Percentiles rank a stretch among this genome's conserved stretches.
Conservation (phyloP, 2,797 vertebrate species). For the Nyctalus aviator region DNA sequence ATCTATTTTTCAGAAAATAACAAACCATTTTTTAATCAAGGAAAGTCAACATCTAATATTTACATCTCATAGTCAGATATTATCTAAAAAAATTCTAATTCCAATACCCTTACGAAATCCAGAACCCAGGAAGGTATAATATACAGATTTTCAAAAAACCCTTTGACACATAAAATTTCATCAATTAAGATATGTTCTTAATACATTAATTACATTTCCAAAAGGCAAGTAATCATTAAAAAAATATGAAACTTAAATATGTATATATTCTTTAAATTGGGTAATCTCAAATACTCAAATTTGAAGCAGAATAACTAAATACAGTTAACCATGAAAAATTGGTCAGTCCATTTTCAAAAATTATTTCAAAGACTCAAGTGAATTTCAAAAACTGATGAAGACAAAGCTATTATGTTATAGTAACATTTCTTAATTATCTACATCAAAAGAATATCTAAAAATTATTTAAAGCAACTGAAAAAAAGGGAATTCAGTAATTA, state of each 20-base stretch:
- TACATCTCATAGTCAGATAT: slow-evolving; percentile 23
- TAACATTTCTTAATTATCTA: slow-evolving; percentile 14
- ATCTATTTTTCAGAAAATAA: slow-evolving; percentile 53
- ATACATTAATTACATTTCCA: slow-evolving; percentile 17
- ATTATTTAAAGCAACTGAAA: slow-evolving; percentile 57
- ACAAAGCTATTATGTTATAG: neutral
- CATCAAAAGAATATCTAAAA: slow-evolving; percentile 20
- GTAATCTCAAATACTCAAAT: slow-evolving; percentile 58
- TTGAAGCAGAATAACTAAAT: slow-evolving; percentile 11
- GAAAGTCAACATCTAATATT: slow-evolving; percentile 14
- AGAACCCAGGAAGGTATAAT: neutral
- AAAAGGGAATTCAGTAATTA: slow-evolving; percentile 61
- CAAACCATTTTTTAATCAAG: slow-evolving; percentile 21
- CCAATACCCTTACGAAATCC: neutral
- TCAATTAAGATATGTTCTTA: slow-evolving; percentile 3
- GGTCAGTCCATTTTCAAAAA: slow-evolving; percentile 36
- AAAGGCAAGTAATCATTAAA: slow-evolving; percentile 45
- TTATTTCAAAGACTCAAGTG: slow-evolving; percentile 39
- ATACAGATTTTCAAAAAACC: slow-evolving; percentile 20
- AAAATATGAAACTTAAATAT: slow-evolving; percentile 43
- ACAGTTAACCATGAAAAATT: slow-evolving; percentile 41
- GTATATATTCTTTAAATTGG: slow-evolving; percentile 35
- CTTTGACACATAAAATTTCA: slow-evolving; percentile 12
- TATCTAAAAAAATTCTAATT: neutral
- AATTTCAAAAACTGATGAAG: slow-evolving; percentile 53